Conservation (phyloP, 2,797 vertebrate species). For the Sebastes variabilis region DNA sequence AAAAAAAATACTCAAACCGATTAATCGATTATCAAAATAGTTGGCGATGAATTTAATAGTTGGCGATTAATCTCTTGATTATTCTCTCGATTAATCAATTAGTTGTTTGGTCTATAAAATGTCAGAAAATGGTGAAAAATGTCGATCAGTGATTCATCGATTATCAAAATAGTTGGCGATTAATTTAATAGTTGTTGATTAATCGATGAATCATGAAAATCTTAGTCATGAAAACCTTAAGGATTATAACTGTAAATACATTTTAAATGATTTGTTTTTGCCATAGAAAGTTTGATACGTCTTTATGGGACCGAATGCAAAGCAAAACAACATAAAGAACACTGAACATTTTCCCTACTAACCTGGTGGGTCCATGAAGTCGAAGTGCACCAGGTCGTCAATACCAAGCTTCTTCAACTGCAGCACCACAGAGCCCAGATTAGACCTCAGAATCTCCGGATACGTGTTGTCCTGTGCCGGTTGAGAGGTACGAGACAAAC, state of each 20-base stretch:
- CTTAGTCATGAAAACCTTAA: too few species aligned
- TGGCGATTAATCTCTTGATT: too few species aligned
- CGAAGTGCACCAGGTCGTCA: slow-evolving; percentile 97
- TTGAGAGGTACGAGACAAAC: slow-evolving; percentile 15
- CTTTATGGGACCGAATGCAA: background rate
- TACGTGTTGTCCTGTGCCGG: slow-evolving; percentile 92
- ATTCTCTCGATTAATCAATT: too few species aligned
- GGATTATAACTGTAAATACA: background rate
- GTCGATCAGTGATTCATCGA: too few species aligned
- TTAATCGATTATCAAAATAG: too few species aligned
- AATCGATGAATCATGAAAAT: too few species aligned
- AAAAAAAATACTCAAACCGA: too few species aligned
- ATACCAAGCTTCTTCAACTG: slow-evolving; percentile 98
- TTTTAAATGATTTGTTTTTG: background rate
- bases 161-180: too few species aligned
- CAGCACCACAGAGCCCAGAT: slow-evolving; percentile 95
- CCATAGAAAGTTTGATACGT: background rate
- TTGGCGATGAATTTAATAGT: too few species aligned
- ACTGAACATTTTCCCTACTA: slow-evolving; percentile 24
- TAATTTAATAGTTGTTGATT: too few species aligned
- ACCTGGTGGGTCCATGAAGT: slow-evolving; percentile 99
- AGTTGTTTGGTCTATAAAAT: too few species aligned
- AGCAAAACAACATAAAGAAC: background rate
- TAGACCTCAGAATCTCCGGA: slow-evolving; percentile 96
- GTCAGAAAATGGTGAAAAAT: too few species aligned